Evolutionary conservation across 2,113 vertebrate species (phyloP), one percentile per base, ranked within the genome.

Genomic region (Solea solea): DNA sequence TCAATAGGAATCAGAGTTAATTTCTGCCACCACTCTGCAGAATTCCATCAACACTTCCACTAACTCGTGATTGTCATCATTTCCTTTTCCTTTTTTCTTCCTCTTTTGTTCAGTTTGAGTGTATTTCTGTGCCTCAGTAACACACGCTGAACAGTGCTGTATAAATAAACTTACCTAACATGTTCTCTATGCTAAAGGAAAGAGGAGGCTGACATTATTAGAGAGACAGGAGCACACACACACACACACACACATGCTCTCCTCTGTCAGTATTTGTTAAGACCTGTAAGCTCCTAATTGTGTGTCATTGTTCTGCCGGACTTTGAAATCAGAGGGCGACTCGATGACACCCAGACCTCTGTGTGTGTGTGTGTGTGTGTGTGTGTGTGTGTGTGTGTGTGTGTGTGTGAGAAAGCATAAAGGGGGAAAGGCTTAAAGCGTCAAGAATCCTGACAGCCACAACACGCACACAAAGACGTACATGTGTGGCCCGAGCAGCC

Each of bases 221-320:
- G 2, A 69, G 52, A 71, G 40, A 66, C 57, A 46, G 21, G 39
- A 69, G 55, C 58, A 46, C 41, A 49, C 21, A 76, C 28, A 67
- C 49, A 54, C 7, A 46, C 42, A 74, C 14, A n/a, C 27, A 2
- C 52, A 44, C 16, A 75, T 56, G 21, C 49, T 34, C 55, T 80
- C 41, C 15, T 67, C 75, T 21, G 14, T 78, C 69, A 60, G 51
- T 76, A 64, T 79, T 54, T 74, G 57, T 76, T 81, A 87, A 91
- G 78, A 82, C 72, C 82, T 89, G 73, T 90, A 94, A 94, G 89
- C 93, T 81, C 76, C 87, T 93, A 92, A 94, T 92, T 89, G 87
- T 76, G 72, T 54, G 34, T 61, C 76, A 91, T 94, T 93, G 89
- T 93, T 83, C 81, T 85, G 78, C 9, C 76, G 89, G 81, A 93